A percentile compares a stretch with the other conserved stretches of the same genome.
phyloP scores from a whole-genome alignment of 2,888 invertebrate species.

The Marronus borbonicus region DNA sequence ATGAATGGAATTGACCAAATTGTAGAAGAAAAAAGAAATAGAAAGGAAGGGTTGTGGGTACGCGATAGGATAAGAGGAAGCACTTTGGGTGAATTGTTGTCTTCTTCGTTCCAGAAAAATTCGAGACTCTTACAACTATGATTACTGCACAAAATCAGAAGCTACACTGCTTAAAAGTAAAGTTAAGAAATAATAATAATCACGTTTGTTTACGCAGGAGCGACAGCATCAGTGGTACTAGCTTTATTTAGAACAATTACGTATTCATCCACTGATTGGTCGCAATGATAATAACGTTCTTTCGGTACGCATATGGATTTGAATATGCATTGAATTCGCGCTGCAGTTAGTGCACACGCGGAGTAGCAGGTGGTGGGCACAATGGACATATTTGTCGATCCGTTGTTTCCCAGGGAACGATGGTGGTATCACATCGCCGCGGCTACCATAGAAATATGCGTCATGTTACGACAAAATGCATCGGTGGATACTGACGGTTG shows the following conservation, averaged over 20 bases:
- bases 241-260: conserved; percentile 62
- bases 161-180: too few species aligned
- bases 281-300: conserved; percentile 51
- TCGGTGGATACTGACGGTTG: not conserved
- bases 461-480: not conserved
- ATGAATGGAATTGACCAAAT: too few species aligned
- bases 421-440: not conserved
- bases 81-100: too few species aligned
- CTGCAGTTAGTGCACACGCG: not conserved
- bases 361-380: conserved; percentile 8
- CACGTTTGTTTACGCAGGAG: too few species aligned
- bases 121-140: too few species aligned
- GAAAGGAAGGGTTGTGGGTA: too few species aligned
- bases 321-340: conserved; percentile 55
- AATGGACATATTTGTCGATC: conserved; percentile 38
- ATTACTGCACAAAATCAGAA: too few species aligned
- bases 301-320: conserved; percentile 52
- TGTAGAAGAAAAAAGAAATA: too few species aligned
- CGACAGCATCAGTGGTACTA: not conserved
- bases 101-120: too few species aligned
- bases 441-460: not conserved
- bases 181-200: too few species aligned
- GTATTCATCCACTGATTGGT: conserved; percentile 57
- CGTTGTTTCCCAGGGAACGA: conserved; percentile 20
- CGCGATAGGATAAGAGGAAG: too few species aligned